Evolutionary conservation across 1,140 invertebrate species (phyloP), one percentile per base, ranked within the genome.

Genomic region (Drosophila kepulauana): DNA sequence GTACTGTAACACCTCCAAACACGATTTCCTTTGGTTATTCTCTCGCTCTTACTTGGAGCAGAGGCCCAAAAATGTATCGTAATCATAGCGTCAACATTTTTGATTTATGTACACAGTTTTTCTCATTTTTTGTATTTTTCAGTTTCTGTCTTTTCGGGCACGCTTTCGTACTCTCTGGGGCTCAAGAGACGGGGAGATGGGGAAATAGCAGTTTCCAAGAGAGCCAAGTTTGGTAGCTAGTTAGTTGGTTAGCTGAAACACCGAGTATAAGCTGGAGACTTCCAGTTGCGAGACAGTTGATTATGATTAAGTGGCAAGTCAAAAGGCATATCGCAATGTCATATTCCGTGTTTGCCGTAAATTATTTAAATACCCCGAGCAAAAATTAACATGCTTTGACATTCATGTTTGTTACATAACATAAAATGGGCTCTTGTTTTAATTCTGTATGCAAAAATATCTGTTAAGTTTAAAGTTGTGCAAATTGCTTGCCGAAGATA

Each of bases 241-340:
- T 35, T 70, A 41, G 75, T 59, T 63, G 54, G 58, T 43, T 81
- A 75, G 72, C 71, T 68, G 63, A 78, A 82, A 74, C 76, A 35
- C 45, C 11, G 46, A 38, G 69, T 48, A 20, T 54, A 49, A 63
- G 81, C 86, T 79, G 76, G 72, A 82, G 82, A 79, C 82, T 89
- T 89, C 74, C 66, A 81, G 81, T 91, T 79, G 52, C 75, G 82
- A 81, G 89, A 85, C 89, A 91, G 84, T 91, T 91, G 89, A 89
- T 91, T 91, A 91, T 91, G 89, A 91, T 91, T 85, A 91, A 91
- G 89, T 91, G 89, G 69, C 81, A 78, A 85, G 84, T 73, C 76
- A 75, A 65, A 71, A 82, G 84, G 65, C 54, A 80, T 57, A 62
- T 71, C 56, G 49, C 74, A 78, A 84, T 84, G 72, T 65, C 76